A percentile compares a stretch with the other conserved stretches of the same genome.
Conservation (phyloP, 2,797 vertebrate genomes). For the Propithecus perrieri region DNA sequence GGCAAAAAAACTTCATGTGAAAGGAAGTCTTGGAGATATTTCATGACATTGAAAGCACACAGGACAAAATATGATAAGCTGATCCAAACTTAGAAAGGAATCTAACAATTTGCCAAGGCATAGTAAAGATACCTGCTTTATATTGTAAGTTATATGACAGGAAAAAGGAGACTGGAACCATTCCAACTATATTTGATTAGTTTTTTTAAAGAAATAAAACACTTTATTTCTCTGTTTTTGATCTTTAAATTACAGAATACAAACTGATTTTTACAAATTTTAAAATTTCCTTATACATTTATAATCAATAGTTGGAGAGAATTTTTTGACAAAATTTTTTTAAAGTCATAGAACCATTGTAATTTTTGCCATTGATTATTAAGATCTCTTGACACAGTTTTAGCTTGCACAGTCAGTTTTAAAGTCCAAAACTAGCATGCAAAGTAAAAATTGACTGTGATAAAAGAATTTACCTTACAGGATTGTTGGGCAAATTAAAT, state of each 20-base stretch:
- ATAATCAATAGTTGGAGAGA: neutral
- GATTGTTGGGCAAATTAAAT: neutral
- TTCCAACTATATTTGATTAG: neutral
- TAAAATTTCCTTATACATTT: neutral
- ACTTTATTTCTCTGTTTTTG: neutral
- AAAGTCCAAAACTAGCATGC: neutral
- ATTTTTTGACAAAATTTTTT: neutral
- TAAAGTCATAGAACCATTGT: neutral
- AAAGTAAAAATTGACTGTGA: neutral
- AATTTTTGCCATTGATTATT: neutral
- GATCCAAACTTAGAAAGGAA: neutral
- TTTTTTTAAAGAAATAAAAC: neutral
- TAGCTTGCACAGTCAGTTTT: neutral
- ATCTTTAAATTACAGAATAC: neutral
- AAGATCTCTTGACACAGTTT: neutral
- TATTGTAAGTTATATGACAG: neutral
- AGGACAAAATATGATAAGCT: neutral
- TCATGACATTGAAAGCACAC: neutral
- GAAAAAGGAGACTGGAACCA: neutral
- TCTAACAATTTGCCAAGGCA: neutral
- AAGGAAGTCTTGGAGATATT: neutral
- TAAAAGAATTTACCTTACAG: neutral
- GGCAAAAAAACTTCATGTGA: neutral
- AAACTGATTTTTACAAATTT: neutral
- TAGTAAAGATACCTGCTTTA: neutral